Evolutionary conservation across 2,888 invertebrate genomes (phyloP).

Genomic region (Harpagoxenus sublaevis): DNA sequence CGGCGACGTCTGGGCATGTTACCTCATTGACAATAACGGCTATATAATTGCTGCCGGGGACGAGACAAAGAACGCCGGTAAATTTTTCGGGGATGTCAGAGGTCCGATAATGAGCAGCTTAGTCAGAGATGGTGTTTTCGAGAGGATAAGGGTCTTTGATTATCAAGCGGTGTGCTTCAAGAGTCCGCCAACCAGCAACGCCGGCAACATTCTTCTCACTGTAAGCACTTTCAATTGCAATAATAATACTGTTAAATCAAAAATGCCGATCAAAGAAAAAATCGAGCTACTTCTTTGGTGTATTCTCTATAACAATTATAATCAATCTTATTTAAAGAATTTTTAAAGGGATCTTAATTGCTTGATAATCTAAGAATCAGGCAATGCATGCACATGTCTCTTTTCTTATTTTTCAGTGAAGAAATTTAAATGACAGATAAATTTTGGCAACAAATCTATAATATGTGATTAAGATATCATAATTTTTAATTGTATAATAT

Average conservation of each 20-base stretch:
- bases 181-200: slow-evolving; percentile 89
- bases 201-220: slow-evolving; percentile 88
- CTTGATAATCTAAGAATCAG: background rate
- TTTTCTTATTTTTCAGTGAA: background rate
- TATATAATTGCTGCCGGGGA: slow-evolving; percentile 94
- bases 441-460: background rate
- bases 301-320: background rate
- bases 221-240: slow-evolving; percentile 85
- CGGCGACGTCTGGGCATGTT: slow-evolving; percentile 92
- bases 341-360: slow-evolving; percentile 5
- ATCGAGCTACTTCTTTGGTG: background rate
- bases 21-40: slow-evolving; percentile 95
- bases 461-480: background rate
- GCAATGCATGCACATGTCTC: background rate
- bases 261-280: too few species aligned
- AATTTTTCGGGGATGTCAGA: slow-evolving; percentile 95
- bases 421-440: background rate
- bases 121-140: slow-evolving; percentile 92
- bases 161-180: slow-evolving; percentile 96
- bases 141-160: slow-evolving; percentile 92
- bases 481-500: background rate
- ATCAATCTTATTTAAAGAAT: background rate
- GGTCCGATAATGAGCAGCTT: slow-evolving; percentile 92
- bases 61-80: slow-evolving; percentile 90
- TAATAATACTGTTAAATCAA: background rate